These are phyloP conservation scores for Cyclophora punctaria DNA, from an alignment of 2,888 invertebrate genomes.

Conservation along the genomic window DNA sequence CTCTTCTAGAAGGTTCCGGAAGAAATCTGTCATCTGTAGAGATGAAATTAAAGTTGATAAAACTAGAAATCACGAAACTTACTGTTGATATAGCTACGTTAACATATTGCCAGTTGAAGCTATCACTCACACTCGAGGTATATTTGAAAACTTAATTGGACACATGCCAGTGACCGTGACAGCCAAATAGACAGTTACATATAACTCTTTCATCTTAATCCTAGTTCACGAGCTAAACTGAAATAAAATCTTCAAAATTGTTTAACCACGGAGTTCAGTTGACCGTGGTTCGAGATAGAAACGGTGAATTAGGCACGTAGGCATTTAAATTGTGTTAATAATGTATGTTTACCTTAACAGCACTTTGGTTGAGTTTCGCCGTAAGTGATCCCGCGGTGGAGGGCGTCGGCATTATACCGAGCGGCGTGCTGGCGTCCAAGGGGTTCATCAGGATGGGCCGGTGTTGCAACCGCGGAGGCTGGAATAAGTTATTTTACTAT, in stretches of 20 bases:
- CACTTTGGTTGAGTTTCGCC: constrained; percentile 73
- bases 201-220: neutral
- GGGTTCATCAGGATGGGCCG: constrained; percentile 50
- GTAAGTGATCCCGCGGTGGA: constrained; percentile 74
- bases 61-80: neutral
- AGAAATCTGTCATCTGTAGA: constrained; percentile 78
- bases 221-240: neutral
- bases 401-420: constrained; percentile 44
- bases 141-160: no score
- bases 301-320: no score
- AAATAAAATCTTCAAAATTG: neutral
- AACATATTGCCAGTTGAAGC: no score
- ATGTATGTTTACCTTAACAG: constrained; percentile 68
- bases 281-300: no score
- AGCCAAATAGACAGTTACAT: neutral
- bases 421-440: constrained; percentile 41
- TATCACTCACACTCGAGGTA: no score
- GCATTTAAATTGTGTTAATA: neutral
- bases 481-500: neutral
- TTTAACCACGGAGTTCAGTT: neutral
- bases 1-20: constrained; percentile 81
- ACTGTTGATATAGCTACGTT: no score
- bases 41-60: neutral
- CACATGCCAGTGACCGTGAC: no score
- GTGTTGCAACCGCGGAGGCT: constrained; percentile 56